Conservation (phyloP, 2,113 vertebrate species). For the Columbina picui region DNA sequence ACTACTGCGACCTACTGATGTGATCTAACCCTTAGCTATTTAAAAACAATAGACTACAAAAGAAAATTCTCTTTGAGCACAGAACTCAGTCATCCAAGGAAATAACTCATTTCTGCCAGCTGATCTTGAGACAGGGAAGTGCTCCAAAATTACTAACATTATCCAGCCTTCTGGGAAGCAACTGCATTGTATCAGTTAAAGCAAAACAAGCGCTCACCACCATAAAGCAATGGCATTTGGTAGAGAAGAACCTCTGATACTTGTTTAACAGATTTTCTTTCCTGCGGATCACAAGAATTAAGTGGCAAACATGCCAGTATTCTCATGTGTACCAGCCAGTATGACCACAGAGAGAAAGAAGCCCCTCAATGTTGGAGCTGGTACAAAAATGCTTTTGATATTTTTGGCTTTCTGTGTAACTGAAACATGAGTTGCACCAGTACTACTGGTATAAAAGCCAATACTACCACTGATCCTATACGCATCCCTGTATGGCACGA, state of each 20-base stretch:
- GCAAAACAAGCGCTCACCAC: neutral
- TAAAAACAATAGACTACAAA: constrained; percentile 45
- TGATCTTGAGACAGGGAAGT: constrained; percentile 54
- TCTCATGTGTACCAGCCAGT: neutral
- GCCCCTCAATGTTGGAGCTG: neutral
- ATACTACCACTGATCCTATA: neutral
- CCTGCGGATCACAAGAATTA: neutral
- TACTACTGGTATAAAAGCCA: neutral
- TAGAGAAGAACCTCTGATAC: neutral
- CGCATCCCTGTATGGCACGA: neutral
- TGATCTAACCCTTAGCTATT: constrained; percentile 23
- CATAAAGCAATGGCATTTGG: constrained; percentile 18
- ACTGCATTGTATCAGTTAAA: neutral
- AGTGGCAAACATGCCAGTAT: constrained; percentile 12
- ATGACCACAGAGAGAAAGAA: neutral
- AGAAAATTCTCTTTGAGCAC: constrained; percentile 52
- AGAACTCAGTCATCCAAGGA: constrained; percentile 64
- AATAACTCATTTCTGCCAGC: constrained; percentile 60
- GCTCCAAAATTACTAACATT: constrained; percentile 54
- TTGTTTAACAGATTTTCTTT: constrained; percentile 2
- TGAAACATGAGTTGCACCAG: neutral
- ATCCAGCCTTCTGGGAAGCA: constrained; percentile 49
- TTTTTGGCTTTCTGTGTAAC: neutral
- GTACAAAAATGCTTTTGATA: neutral
- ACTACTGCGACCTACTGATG: constrained; percentile 10